phyloP scores from a whole-genome alignment of 1,140 invertebrate genomes.

The Linepithema humile region DNA sequence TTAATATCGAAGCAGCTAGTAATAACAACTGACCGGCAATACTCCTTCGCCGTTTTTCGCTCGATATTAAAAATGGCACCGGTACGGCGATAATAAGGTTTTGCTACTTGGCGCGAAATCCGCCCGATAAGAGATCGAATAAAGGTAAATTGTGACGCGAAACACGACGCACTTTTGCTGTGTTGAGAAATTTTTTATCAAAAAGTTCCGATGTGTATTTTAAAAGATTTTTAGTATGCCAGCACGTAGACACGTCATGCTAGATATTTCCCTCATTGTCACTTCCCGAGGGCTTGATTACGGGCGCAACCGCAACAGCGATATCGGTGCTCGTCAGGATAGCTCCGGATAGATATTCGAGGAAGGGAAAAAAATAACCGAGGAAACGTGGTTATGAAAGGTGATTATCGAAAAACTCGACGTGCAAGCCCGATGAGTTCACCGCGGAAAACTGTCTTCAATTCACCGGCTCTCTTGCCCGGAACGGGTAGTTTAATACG shows the following conservation, averaged over 20 bases:
- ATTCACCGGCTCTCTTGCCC: background rate
- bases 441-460: conserved; percentile 19
- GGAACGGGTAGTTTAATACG: conserved; percentile 23
- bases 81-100: background rate
- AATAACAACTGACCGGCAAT: conserved; percentile 37
- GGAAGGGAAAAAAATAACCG: conserved; percentile 22
- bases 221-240: too few relatives aligned
- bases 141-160: too few relatives aligned
- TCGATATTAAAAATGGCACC: conserved; percentile 46
- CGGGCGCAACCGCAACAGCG: background rate
- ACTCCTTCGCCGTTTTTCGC: background rate
- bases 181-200: too few relatives aligned
- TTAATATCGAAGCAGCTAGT: conserved; percentile 47
- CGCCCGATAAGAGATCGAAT: background rate
- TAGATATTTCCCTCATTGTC: background rate
- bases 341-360: background rate
- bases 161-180: too few relatives aligned
- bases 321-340: conserved; percentile 25
- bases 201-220: too few relatives aligned
- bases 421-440: background rate
- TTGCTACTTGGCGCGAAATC: background rate
- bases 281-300: background rate
- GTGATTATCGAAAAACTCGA: conserved; percentile 63
- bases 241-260: too few relatives aligned
- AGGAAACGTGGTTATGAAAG: conserved; percentile 58